Conservation (phyloP, 1,140 invertebrate genomes). For the Subanguina moxae region DNA sequence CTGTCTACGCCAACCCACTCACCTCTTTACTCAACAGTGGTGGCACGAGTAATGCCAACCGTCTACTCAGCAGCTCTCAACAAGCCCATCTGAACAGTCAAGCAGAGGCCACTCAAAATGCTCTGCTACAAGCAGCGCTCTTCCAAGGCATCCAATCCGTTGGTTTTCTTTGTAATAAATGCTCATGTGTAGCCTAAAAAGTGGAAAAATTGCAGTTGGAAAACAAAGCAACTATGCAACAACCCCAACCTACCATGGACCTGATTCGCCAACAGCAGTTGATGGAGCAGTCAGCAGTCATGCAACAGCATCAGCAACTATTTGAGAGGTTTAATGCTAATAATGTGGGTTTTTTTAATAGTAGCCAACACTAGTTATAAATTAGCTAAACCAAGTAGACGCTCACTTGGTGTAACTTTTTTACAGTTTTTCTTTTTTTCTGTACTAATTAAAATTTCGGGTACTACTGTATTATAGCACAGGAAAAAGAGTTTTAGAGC, state of each 20-base stretch:
- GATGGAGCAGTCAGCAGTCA: not conserved
- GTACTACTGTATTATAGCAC: too few relatives aligned
- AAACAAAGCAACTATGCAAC: not conserved
- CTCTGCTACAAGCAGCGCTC: not conserved
- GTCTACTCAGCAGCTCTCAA: not conserved
- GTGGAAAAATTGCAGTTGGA: too few relatives aligned
- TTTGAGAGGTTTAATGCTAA: not conserved
- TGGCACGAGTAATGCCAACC: not conserved
- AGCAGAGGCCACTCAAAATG: not conserved
- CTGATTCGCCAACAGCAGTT: not conserved
- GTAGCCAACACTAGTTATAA: too few relatives aligned
- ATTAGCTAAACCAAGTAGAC: too few relatives aligned
- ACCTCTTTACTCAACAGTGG: not conserved
- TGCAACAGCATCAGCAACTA: conserved; percentile 4
- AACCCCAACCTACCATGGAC: not conserved
- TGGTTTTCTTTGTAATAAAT: not conserved
- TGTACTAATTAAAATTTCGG: too few relatives aligned
- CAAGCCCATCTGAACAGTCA: not conserved
- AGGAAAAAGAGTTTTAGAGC: too few relatives aligned
- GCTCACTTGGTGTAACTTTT: too few relatives aligned
- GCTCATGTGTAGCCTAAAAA: not conserved
- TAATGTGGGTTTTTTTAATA: not conserved
- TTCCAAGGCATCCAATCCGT: not conserved
- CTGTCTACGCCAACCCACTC: not conserved
- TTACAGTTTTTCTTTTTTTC: too few relatives aligned